A percentile compares a stretch with the other conserved stretches of the same genome.
These are phyloP conservation scores for Pseudorasbora parva DNA, from an alignment of 2,113 vertebrate genomes.

Conservation along the genomic window DNA sequence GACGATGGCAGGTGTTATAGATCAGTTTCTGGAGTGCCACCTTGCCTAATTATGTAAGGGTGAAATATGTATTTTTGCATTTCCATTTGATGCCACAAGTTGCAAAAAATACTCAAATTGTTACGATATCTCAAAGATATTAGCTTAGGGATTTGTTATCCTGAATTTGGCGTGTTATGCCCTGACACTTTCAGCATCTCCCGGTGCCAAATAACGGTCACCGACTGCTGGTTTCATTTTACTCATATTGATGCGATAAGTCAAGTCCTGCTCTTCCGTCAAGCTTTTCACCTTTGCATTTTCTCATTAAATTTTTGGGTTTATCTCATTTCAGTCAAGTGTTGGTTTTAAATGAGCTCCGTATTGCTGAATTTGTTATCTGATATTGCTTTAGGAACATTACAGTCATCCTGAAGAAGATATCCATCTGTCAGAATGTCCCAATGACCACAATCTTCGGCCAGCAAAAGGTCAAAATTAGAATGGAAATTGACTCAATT, in stretches of 20 bases:
- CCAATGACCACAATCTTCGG: neutral
- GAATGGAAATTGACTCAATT: neutral
- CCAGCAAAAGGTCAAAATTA: neutral
- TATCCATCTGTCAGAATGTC: conserved; percentile 42
- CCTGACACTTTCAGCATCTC: neutral
- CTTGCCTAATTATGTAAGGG: neutral
- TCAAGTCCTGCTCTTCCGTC: conserved; percentile 8
- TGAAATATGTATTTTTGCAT: neutral
- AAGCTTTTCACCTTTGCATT: conserved; percentile 62
- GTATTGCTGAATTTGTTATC: conserved; percentile 47
- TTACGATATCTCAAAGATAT: neutral
- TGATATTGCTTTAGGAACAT: conserved; percentile 49
- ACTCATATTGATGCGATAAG: neutral
- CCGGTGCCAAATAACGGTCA: neutral
- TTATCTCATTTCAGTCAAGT: conserved; percentile 59
- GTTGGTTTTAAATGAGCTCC: conserved; percentile 57
- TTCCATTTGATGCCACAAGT: neutral
- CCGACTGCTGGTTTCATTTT: conserved; percentile 20
- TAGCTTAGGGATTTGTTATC: neutral
- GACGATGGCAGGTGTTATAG: neutral
- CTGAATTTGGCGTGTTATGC: neutral
- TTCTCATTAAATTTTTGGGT: conserved; percentile 47
- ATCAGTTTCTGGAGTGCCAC: neutral
- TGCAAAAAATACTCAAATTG: neutral
- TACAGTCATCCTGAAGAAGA: conserved; percentile 59